A percentile compares a stretch with the other conserved stretches of the same genome.
These are phyloP conservation scores for Anthonomus grandis DNA, from an alignment of 1,140 invertebrate genomes.

Conservation along the genomic window DNA sequence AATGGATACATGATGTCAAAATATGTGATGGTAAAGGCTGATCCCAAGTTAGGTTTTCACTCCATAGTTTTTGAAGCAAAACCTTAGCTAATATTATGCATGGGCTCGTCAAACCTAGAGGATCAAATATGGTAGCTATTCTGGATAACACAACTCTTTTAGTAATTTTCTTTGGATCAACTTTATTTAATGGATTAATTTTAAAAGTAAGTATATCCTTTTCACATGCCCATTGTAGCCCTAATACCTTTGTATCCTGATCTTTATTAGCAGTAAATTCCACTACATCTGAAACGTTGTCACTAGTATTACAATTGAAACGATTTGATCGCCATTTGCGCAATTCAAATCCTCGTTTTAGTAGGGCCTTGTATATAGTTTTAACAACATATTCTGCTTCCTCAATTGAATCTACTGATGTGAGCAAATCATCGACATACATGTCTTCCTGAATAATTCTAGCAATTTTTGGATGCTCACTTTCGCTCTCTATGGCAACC, in stretches of 20 bases:
- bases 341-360: constrained; percentile 24
- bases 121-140: constrained; percentile 31
- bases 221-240: constrained; percentile 15
- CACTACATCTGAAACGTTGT: constrained; percentile 37
- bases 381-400: constrained; percentile 26
- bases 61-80: constrained; percentile 43
- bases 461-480: constrained; percentile 25
- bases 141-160: constrained; percentile 27
- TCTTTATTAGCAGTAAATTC: not conserved
- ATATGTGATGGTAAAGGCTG: constrained; percentile 34
- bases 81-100: constrained; percentile 39
- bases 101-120: constrained; percentile 35
- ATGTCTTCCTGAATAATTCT: constrained; percentile 35
- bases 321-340: constrained; percentile 38
- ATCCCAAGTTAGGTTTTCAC: constrained; percentile 40
- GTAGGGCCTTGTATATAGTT: constrained; percentile 29
- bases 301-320: constrained; percentile 40
- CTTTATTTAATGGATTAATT: not conserved
- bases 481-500: constrained; percentile 25
- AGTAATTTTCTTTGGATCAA: not conserved
- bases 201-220: constrained; percentile 9
- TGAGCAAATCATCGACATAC: constrained; percentile 48
- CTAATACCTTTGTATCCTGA: constrained; percentile 13
- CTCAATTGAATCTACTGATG: constrained; percentile 31
- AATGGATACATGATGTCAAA: constrained; percentile 1